Evolutionary conservation across 2,888 invertebrate genomes (phyloP), one percentile per base, ranked within the genome.

Genomic region (Callyntrura guangdongensis): DNA sequence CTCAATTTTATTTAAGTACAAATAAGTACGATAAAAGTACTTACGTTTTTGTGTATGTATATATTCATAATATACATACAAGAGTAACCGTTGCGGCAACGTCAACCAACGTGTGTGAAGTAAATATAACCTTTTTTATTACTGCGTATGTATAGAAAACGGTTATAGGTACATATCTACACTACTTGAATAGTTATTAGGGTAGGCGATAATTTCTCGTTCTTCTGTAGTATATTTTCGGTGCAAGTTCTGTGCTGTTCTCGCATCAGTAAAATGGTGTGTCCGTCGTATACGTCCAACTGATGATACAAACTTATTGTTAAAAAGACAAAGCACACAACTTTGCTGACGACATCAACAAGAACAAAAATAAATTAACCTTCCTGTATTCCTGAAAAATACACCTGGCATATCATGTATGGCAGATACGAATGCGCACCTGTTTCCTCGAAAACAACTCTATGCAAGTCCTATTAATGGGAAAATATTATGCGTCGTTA

Each of bases 1-100:
- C 53, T 25, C 56, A 79, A 56, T 27, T 8, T 56, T 79, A 2
- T n/a, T 27, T 20, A 36, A 36, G 36, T 83, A 83, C 64, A 47
- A 12, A 83, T 47, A 64, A 64, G 83, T 83, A 83, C 83, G 14
- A 67, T 83, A 47, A 83, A 83, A 47, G 83, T 83, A 83, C 83
- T 47, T 83, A 83, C 83, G n/a, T 25, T 17, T 45, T 83, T 49
- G 82, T 83, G 49, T 83, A 83, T 67, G 61, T 83, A 64, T 64
- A 67, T 67, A 9, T 67, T 83, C n/a, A 83, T 45, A 83, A 83
- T 67, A 67, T 83, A 83, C 83, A 83, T 56, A 79, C 56, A 79
- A 79, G 56, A 36, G 79, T 17, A 79, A 56, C 14, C 72, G 47
- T 72, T 20, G 53, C 53, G 56, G 79, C 9, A 27, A 27, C 79